These are phyloP conservation scores for Oxyruncus cristatus DNA, from an alignment of 2,113 vertebrate genomes.

Conservation along the genomic window DNA sequence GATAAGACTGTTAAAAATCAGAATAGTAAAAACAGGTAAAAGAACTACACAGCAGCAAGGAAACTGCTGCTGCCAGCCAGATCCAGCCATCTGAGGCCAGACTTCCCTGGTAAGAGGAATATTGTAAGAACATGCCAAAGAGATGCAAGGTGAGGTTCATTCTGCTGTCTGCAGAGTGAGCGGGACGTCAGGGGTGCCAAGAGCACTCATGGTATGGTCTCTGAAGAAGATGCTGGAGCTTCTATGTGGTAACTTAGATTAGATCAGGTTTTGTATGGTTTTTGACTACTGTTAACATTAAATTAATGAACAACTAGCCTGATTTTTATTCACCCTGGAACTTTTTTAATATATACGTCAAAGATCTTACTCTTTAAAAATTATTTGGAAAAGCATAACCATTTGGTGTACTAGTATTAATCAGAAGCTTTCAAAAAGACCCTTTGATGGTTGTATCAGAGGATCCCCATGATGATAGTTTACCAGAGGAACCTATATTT, in stretches of 20 bases:
- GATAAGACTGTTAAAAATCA: neutral
- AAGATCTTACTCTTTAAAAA: neutral
- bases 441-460: neutral
- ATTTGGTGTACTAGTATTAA: neutral
- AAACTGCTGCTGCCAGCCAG: neutral
- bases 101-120: neutral
- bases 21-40: neutral
- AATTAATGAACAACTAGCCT: neutral
- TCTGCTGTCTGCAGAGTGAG: neutral
- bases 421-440: neutral
- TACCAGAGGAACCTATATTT: neutral
- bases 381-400: neutral
- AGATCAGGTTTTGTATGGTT: neutral
- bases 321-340: neutral
- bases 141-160: neutral
- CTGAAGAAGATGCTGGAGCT: neutral
- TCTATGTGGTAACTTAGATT: neutral
- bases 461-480: neutral
- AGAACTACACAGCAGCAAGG: neutral
- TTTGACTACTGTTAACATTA: neutral
- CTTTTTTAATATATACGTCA: neutral
- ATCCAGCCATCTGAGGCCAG: neutral
- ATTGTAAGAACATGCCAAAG: accelerated
- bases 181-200: neutral
- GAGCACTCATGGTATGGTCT: neutral